These are phyloP conservation scores for Pseudolaguvia tuberculata DNA, from an alignment of 2,113 vertebrate genomes.

Conservation along the genomic window DNA sequence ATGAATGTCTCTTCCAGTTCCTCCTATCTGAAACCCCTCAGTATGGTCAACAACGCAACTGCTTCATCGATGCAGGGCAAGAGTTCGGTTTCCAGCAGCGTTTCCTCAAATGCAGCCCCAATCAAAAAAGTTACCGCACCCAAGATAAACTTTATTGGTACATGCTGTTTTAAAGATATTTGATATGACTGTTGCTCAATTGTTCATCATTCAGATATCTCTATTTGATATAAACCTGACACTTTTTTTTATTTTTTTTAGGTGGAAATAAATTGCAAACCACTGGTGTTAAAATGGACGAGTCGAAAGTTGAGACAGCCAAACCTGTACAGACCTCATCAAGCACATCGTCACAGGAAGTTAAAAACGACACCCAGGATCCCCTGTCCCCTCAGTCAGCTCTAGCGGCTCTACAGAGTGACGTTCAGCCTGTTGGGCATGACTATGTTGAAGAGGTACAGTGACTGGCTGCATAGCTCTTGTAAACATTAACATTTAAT, in stretches of 20 bases:
- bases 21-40: constrained; percentile 68
- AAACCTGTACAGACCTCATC: constrained; percentile 68
- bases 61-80: constrained; percentile 64
- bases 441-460: constrained; percentile 97
- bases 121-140: constrained; percentile 89
- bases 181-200: no score
- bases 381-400: constrained; percentile 75
- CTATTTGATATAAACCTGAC: accelerated
- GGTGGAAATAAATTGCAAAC: constrained; percentile 92
- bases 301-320: constrained; percentile 76
- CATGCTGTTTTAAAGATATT: constrained; percentile 57
- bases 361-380: constrained; percentile 76
- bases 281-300: constrained; percentile 80
- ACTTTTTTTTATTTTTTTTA: constrained; percentile 48
- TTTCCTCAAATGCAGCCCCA: constrained; percentile 63
- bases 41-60: constrained; percentile 67
- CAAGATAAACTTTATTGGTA: constrained; percentile 98
- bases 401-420: constrained; percentile 87
- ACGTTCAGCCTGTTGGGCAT: constrained; percentile 95
- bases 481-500: neutral
- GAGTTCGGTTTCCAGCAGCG: constrained; percentile 37
- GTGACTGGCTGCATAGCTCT: no score
- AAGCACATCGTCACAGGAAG: constrained; percentile 68
- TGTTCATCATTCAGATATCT: no score
- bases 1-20: constrained; percentile 62